Base-by-base conservation (phyloP, 2,797 vertebrate genomes). In the Enteromius radiatus region DNA sequence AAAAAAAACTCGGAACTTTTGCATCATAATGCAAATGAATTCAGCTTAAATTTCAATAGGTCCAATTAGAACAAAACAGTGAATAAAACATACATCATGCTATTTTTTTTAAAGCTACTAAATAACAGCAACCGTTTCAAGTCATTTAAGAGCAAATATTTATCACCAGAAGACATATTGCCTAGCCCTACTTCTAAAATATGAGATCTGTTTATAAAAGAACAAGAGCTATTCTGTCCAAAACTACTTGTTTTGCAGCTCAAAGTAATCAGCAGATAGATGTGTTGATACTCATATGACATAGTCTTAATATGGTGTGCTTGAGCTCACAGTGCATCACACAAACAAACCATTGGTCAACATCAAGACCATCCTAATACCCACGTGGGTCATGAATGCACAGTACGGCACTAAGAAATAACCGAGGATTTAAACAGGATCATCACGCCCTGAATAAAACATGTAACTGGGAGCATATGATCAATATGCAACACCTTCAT, bases 191-290 rank as follows among this genome's bases (percentile, higher is more conserved):
- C 14, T 26, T 45, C n/a, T 26, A 15, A 45, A 31, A 31, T 31
- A 69, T 49, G 9, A 11, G 26, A 47, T 26, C 47, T 70, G 4
- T 47, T 52, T 54, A 73, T 52, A 4, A 26, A 23, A 78, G 43
- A 45, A 73, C 61, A 56, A 52, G 81, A 78, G 64, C 69, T 38
- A 56, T 56, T 80, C 63, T 52, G 38, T 85, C 63, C 11, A 76
- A 45, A 76, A 49, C 71, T 54, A 45, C 84, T 80, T 76, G 74
- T 84, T 84, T 84, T 59, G 28, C 59, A 64, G 63, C 83, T 56
- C 9, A 69, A 78, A 87, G 87, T 78, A 82, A 85, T 80, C 83
- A 88, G 80, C 82, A 86, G 67, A 74, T 68, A 81, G 79, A 70
- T 70, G 54, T 83, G 26, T 68, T 68, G 65, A 80, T 74, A 74